A percentile compares a stretch with the other conserved stretches of the same genome.
Conservation (phyloP, 1,140 invertebrate species). For the Zaprionus taronus region DNA sequence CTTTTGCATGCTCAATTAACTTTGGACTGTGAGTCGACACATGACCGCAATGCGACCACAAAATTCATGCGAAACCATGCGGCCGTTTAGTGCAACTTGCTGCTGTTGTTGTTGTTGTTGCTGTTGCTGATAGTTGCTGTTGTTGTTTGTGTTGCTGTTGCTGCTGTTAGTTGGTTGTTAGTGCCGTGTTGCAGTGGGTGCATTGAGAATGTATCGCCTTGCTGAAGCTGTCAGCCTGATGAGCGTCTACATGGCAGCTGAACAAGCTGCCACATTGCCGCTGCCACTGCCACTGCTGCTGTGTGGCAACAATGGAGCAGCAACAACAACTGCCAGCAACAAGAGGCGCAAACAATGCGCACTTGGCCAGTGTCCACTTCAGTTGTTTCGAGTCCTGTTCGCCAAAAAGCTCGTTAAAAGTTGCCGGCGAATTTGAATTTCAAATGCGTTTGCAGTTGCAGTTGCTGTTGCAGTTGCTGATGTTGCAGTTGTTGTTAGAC, state of each 20-base stretch:
- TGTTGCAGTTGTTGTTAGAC: constrained; percentile 39
- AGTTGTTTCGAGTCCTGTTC: constrained; percentile 41
- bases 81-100: constrained; percentile 33
- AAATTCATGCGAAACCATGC: constrained; percentile 50
- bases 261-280: constrained; percentile 40
- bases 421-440: constrained; percentile 71
- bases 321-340: constrained; percentile 8
- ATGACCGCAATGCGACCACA: constrained; percentile 40
- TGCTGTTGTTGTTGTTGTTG: constrained; percentile 2
- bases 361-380: constrained; percentile 2
- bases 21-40: constrained; percentile 40
- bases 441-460: constrained; percentile 64
- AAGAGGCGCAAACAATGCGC: constrained; percentile 2
- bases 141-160: constrained; percentile 9
- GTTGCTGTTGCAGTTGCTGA: constrained; percentile 40
- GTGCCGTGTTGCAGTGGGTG: constrained; percentile 41
- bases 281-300: constrained; percentile 29
- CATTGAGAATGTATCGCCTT: constrained; percentile 70
- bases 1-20: constrained; percentile 79
- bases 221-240: constrained; percentile 73
- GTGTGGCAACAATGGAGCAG: constrained; percentile 17
- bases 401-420: constrained; percentile 66
- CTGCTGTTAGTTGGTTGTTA: constrained; percentile 18
- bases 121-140: neutral
- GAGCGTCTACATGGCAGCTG: constrained; percentile 72